A percentile compares a stretch with the other conserved stretches of the same genome.
Conservation (phyloP, 23 tunicate genomes). For the Ascidia mentula region DNA sequence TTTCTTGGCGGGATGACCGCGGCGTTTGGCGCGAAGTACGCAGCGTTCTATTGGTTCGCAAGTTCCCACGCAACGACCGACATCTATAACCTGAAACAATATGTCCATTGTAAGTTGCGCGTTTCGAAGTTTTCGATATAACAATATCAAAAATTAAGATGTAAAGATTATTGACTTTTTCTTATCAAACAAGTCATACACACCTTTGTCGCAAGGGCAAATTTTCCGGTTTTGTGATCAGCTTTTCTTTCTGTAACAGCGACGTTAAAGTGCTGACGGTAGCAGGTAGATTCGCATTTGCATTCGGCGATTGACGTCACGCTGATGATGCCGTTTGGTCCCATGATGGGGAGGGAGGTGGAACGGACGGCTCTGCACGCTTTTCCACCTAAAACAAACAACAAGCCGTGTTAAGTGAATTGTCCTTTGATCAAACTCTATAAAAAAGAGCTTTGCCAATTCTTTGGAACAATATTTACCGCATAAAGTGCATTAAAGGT, state of each 20-base stretch:
- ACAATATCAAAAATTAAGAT: too few species aligned
- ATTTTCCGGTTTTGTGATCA: not conserved
- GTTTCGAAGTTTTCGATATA: too few species aligned
- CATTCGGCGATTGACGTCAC: slow-evolving; percentile 49
- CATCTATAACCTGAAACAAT: slow-evolving; percentile 71
- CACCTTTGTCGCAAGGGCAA: slow-evolving; percentile 43
- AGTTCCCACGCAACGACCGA: slow-evolving; percentile 75
- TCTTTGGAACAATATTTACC: not conserved
- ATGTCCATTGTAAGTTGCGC: too few species aligned
- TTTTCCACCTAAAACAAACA: slow-evolving; percentile 48
- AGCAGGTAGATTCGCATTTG: slow-evolving; percentile 62
- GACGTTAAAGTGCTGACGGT: slow-evolving; percentile 73
- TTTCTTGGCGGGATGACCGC: not conserved
- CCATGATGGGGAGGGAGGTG: slow-evolving; percentile 30
- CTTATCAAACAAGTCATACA: not conserved
- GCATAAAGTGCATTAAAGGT: not conserved
- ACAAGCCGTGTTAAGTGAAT: too few species aligned
- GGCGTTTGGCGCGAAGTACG: slow-evolving; percentile 41
- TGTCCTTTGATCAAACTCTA: too few species aligned
- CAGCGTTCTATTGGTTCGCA: slow-evolving; percentile 71
- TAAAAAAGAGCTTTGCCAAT: too few species aligned
- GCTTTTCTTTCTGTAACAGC: slow-evolving; percentile 52
- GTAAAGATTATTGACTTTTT: too few species aligned
- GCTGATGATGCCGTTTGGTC: slow-evolving; percentile 66
- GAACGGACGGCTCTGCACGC: slow-evolving; percentile 46